Base-by-base conservation (phyloP, 1,140 invertebrate species). In the Cecropterus lyciades region DNA sequence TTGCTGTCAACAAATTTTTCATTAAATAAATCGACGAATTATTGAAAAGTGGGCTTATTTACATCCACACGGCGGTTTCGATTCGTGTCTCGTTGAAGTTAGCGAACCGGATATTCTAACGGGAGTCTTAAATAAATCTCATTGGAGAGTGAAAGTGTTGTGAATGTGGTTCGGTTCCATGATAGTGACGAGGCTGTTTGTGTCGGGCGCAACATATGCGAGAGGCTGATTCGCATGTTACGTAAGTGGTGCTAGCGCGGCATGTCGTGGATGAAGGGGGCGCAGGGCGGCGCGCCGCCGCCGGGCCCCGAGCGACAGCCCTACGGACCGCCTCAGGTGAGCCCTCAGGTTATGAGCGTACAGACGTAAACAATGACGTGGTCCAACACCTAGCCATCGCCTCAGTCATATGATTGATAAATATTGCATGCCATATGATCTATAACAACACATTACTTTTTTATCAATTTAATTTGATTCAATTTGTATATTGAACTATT, bases 261-360 rank as follows among this genome's bases (percentile, higher is more conserved):
- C 69, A 92, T 92, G 91, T 92, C 90, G 78, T 92, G 90, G 91
- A 88, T 87, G 88, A 92, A 92, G 80, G 83, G 87, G 75, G 71
- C 80, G 27, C 79, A 84, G 69, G 82, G 78, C 62, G 80, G 79
- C 62, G 80, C 80, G 48, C 82, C 84, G 65, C 80, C 81, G 59
- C 73, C 85, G 24, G 77, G 70, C 37, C 56, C 83, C 20, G 84
- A 82, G 20, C 84, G 73, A 64, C 76, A 73, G 77, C 43, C 77
- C 57, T 85, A 80, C 71, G 69, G 63, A 66, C 73, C 80, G 14
- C 51, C 78, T 49, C 86, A 87, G 82, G 89, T 90, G 59, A 84
- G 78, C 57, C 51, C 27, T 42, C 69, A 86, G 82, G 81, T 87
- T 84, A 85, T 80, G 67, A 78, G 72, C 30, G 51, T 57, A 72